Evolutionary conservation across 2,888 invertebrate genomes (phyloP).

Genomic region (Drosophila subsilvestris): DNA sequence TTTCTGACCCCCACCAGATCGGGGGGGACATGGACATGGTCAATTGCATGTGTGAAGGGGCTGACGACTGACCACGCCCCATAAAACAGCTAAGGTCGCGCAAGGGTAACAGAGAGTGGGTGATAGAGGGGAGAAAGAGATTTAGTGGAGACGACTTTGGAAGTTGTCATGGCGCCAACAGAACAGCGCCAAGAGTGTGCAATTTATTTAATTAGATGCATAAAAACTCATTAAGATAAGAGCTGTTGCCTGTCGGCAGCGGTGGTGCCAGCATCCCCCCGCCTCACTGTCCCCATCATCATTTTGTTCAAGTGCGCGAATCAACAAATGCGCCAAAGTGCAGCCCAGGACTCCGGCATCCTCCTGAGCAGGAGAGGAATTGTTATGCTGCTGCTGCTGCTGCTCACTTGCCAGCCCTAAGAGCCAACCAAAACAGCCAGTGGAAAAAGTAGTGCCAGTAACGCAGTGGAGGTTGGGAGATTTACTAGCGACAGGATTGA

Average conservation of each 20-base stretch:
- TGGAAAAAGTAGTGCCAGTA: constrained; percentile 58
- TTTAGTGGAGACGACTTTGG: constrained; percentile 41
- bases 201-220: constrained; percentile 83
- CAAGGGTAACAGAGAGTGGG: constrained; percentile 9
- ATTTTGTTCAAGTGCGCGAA: constrained; percentile 74
- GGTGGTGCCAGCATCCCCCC: constrained; percentile 11
- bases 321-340: constrained; percentile 78
- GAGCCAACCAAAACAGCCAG: constrained; percentile 36
- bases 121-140: not conserved
- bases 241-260: constrained; percentile 57
- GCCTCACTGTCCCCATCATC: constrained; percentile 8
- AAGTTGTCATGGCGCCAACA: constrained; percentile 70
- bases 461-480: constrained; percentile 31
- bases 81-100: not conserved
- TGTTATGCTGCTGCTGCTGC: constrained; percentile 54
- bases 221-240: constrained; percentile 83
- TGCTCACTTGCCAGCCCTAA: constrained; percentile 63
- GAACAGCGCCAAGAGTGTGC: constrained; percentile 62
- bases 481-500: constrained; percentile 37
- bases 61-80: constrained; percentile 14
- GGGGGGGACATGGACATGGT: constrained; percentile 25
- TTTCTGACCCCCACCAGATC: constrained; percentile 46
- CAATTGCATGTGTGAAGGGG: constrained; percentile 30
- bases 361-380: constrained; percentile 55
- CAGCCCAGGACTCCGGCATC: constrained; percentile 30